Conservation (phyloP, 2,888 invertebrate genomes). For the Mystacides longicornis region DNA sequence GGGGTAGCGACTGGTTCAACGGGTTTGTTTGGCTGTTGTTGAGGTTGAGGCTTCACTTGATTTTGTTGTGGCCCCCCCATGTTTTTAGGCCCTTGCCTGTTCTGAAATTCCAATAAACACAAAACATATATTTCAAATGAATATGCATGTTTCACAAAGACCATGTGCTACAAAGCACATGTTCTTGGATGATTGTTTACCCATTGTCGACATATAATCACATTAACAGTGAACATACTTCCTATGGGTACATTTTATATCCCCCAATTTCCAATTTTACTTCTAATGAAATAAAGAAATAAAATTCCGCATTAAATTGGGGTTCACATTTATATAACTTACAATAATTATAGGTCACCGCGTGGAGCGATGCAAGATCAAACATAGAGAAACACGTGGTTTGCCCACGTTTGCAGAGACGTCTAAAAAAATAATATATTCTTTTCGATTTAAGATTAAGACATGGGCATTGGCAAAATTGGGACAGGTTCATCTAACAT, state of each 20-base stretch:
- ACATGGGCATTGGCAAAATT: too few relatives aligned
- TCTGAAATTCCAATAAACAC: slow-evolving; percentile 5
- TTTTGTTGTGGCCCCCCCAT: slow-evolving; percentile 8
- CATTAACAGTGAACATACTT: slow-evolving; percentile 7
- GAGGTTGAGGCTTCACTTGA: not conserved
- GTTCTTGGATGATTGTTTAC: slow-evolving; percentile 7
- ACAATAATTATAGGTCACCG: too few relatives aligned
- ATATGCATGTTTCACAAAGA: too few relatives aligned
- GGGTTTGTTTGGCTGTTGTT: not conserved
- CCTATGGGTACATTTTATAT: slow-evolving; percentile 7
- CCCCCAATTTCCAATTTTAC: slow-evolving; percentile 6
- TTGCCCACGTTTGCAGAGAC: too few relatives aligned
- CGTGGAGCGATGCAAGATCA: not conserved
- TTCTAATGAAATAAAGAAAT: not conserved
- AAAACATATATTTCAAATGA: too few relatives aligned
- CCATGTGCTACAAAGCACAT: not conserved
- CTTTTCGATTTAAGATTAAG: too few relatives aligned
- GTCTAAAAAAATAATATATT: too few relatives aligned
- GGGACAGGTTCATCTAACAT: too few relatives aligned
- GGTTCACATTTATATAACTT: not conserved
- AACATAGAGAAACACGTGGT: too few relatives aligned
- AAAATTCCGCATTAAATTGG: slow-evolving; percentile 3
- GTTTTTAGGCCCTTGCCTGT: not conserved
- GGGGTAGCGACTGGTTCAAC: not conserved
- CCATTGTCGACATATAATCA: slow-evolving; percentile 2